Percentiles rank a stretch among this genome's conserved stretches.
Evolutionary conservation across 2,113 vertebrate species (phyloP).

Genomic region (Passer montanus): DNA sequence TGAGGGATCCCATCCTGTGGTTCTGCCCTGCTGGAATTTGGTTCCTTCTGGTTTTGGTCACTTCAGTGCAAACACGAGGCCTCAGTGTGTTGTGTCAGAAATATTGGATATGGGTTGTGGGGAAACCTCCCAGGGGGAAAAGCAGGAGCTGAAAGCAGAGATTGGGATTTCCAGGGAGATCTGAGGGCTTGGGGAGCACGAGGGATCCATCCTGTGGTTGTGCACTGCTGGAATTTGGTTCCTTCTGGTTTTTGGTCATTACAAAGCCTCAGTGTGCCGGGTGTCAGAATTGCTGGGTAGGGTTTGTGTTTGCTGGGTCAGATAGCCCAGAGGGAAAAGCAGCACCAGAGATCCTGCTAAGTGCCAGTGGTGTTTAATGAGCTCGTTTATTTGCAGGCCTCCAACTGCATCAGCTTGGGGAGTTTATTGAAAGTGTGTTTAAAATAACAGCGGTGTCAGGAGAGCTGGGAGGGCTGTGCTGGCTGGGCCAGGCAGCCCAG

Average conservation of each 20-base stretch:
- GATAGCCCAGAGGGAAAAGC: neutral
- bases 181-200: neutral
- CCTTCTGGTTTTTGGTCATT: neutral
- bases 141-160: neutral
- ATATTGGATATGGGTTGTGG: too few species aligned
- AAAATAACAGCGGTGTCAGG: conserved; percentile 18
- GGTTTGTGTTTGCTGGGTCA: neutral
- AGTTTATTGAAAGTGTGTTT: conserved; percentile 60
- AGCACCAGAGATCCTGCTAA: conserved; percentile 72
- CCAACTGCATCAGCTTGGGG: neutral
- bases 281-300: neutral
- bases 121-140: neutral
- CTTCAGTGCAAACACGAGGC: neutral
- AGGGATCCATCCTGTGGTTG: too few species aligned
- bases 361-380: conserved; percentile 68
- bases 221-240: rapidly evolving
- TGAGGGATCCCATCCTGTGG: rapidly evolving
- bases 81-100: neutral
- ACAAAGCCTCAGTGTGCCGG: neutral
- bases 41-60: neutral
- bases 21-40: neutral
- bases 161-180: neutral
- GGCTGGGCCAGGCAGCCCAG: neutral
- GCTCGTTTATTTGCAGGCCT: conserved; percentile 54
- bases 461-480: rapidly evolving